phyloP scores from a whole-genome alignment of 2,113 vertebrate genomes.

The Tretioscincus oriximinensis region DNA sequence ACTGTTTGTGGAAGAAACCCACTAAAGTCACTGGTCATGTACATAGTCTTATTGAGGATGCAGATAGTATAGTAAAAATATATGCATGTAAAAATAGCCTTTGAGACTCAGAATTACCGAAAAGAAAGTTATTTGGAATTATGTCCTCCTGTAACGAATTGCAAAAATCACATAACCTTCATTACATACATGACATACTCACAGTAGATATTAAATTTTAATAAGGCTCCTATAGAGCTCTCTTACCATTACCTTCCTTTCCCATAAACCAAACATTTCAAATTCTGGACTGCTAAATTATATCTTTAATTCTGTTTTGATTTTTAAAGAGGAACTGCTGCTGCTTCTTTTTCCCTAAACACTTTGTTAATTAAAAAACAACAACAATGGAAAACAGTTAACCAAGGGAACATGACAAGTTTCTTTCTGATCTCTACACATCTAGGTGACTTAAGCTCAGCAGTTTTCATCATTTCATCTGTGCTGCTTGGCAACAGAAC shows the following conservation, averaged over 20 bases:
- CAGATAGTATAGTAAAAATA: too few species aligned
- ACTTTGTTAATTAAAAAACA: constrained; percentile 37
- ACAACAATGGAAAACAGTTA: constrained; percentile 28
- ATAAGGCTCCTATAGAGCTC: not conserved
- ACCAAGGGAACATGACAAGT: constrained; percentile 24
- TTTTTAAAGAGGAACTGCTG: constrained; percentile 4
- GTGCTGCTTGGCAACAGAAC: not conserved
- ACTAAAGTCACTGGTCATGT: too few species aligned
- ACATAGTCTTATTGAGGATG: too few species aligned
- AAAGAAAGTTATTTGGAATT: constrained; percentile 39
- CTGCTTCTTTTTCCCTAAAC: constrained; percentile 6
- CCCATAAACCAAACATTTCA: constrained; percentile 1
- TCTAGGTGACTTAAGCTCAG: not conserved
- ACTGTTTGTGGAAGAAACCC: too few species aligned
- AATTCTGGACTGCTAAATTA: not conserved
- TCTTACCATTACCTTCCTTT: constrained; percentile 16
- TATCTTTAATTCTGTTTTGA: constrained; percentile 29
- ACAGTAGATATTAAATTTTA: constrained; percentile 7
- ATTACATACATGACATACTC: constrained; percentile 1
- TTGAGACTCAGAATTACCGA: constrained; percentile 28
- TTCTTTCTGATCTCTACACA: not conserved
- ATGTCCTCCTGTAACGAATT: constrained; percentile 17
- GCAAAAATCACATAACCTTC: constrained; percentile 23
- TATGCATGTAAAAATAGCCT: too few species aligned
- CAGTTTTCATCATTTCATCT: constrained; percentile 4